Evolutionary conservation across 1,140 invertebrate species (phyloP), one percentile per base, ranked within the genome.

Genomic region (Tetraneura akinire): DNA sequence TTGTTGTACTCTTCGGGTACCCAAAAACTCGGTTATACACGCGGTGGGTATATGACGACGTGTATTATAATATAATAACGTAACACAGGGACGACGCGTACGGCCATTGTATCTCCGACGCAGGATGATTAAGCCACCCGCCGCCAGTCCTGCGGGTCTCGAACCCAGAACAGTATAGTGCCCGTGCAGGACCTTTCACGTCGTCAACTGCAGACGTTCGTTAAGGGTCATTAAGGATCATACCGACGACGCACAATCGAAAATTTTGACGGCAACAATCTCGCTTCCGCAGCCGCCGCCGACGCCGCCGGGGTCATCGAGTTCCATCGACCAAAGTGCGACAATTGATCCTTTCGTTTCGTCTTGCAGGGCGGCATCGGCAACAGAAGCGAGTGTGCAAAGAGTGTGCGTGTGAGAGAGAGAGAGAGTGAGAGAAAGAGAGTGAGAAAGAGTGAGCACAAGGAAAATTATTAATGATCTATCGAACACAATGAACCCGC

Each of bases 201-300:
- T 60, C 55, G 74, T 60, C 74, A 78, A 78, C 74, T 60, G 55
- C 74, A 78, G 74, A 78, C 74, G 55, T 78, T 78, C 74, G 74
- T 78, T 78, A 78, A 78, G 37, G 74, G 37, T 78, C 74, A 78
- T 78, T 78, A 78, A 78, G 37, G 74, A 62, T 76, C 57, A 55
- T 74, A 73, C 49, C 45, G 18, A 18, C 71, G 8, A 18, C 16
- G 42, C 21, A 62, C 53, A 60, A 45, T 78, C 37, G 74, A 62
- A 18, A 42, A 78, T 60, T 62, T 78, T 78, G 74, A 78, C 55
- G 74, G 21, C 21, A n/a, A 9, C 74, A 23, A 78, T 78, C 71
- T 42, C 71, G 29, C 11, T 57, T 18, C 51, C 26, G 6, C 71
- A 13, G 18, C 3, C 47, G 14, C 16, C 23, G n/a, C n/a, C n/a